These are phyloP conservation scores for Tetragnatha montana DNA, from an alignment of 2,888 invertebrate genomes.

Conservation along the genomic window DNA sequence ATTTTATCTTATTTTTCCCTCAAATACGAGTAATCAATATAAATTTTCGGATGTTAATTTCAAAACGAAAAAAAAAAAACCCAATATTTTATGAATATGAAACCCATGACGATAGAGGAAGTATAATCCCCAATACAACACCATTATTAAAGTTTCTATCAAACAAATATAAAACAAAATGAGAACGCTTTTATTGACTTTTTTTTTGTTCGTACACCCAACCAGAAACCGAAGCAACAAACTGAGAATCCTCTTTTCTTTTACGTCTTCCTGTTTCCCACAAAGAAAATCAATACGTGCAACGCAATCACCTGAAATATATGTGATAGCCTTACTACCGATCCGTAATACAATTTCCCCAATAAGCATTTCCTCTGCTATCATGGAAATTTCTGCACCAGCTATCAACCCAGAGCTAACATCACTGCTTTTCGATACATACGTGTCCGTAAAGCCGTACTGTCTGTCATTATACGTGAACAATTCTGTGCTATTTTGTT, in stretches of 20 bases:
- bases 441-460: neutral
- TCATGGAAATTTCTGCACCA: neutral
- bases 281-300: neutral
- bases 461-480: neutral
- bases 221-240: neutral
- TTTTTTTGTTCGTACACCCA: neutral
- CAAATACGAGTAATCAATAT: too few relatives aligned
- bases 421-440: neutral
- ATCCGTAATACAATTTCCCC: neutral
- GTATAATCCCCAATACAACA: too few relatives aligned
- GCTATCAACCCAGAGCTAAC: neutral
- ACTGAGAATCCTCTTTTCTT: neutral
- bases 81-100: too few relatives aligned
- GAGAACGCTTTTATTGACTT: neutral
- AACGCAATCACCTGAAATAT: neutral
- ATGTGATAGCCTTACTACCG: neutral
- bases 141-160: too few relatives aligned
- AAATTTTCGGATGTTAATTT: too few relatives aligned
- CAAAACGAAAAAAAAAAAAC: too few relatives aligned
- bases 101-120: too few relatives aligned
- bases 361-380: neutral
- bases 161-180: neutral
- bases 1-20: too few relatives aligned
- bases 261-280: neutral
- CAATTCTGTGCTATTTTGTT: neutral